These are phyloP conservation scores for Gymnoscelis rufifasciata DNA, from an alignment of 2,888 invertebrate genomes.

Conservation along the genomic window DNA sequence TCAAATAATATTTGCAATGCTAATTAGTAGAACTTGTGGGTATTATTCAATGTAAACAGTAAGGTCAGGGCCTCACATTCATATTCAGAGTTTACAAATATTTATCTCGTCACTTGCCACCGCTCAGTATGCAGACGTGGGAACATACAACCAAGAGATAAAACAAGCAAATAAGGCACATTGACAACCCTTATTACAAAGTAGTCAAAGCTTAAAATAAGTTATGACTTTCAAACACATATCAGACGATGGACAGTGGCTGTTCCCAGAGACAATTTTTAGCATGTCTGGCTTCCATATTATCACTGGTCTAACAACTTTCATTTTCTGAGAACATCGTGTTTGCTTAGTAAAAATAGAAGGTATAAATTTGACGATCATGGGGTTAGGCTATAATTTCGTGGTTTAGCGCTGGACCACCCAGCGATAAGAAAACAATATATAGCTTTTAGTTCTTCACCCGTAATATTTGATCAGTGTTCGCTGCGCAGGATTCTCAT, in stretches of 20 bases:
- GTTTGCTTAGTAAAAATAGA: constrained; percentile 24
- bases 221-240: constrained; percentile 16
- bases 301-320: constrained; percentile 43
- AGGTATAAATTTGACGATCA: constrained; percentile 26
- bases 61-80: constrained; percentile 54
- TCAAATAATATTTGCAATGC: constrained; percentile 25
- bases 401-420: constrained; percentile 37
- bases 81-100: constrained; percentile 59
- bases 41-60: constrained; percentile 25
- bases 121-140: constrained; percentile 64
- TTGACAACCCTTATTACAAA: constrained; percentile 22
- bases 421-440: constrained; percentile 30
- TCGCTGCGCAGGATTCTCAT: constrained; percentile 15
- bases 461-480: constrained; percentile 37
- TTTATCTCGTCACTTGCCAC: constrained; percentile 70
- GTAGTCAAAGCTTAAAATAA: constrained; percentile 21
- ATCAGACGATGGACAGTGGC: constrained; percentile 26
- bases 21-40: constrained; percentile 24
- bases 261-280: constrained; percentile 57
- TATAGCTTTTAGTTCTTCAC: constrained; percentile 23
- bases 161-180: constrained; percentile 22
- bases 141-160: constrained; percentile 43
- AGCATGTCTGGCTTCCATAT: constrained; percentile 43
- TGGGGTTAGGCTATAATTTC: constrained; percentile 28
- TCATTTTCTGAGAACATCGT: constrained; percentile 34